Conservation (phyloP, 2,888 invertebrate genomes). For the Horisme vitalbata region DNA sequence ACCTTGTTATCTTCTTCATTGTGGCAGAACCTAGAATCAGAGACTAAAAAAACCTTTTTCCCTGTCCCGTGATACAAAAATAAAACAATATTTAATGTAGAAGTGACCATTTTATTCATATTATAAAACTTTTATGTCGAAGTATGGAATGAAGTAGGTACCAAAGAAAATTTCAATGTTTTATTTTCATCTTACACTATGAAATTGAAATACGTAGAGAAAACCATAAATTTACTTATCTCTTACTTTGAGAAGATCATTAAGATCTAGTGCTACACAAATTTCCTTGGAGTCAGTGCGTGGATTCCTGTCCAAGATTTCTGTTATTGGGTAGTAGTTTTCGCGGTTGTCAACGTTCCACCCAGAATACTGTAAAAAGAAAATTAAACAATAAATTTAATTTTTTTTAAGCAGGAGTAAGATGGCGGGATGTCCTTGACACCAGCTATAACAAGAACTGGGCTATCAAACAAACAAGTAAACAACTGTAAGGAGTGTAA, state of each 20-base stretch:
- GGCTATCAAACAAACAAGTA: no score
- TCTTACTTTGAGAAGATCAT: constrained; percentile 80
- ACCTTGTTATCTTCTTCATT: no score
- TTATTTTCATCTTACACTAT: constrained; percentile 67
- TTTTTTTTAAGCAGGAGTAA: no score
- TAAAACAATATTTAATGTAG: constrained; percentile 49
- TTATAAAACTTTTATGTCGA: constrained; percentile 74
- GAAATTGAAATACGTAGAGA: constrained; percentile 70
- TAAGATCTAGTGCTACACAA: constrained; percentile 80
- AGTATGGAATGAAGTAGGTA: constrained; percentile 80
- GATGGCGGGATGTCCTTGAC: no score
- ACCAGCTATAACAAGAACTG: no score
- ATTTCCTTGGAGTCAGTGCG: constrained; percentile 80
- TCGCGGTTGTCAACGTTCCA: constrained; percentile 84
- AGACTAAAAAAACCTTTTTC: no score
- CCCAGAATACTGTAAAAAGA: constrained; percentile 81
- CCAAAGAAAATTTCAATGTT: constrained; percentile 63
- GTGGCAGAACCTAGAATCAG: no score
- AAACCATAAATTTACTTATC: constrained; percentile 71
- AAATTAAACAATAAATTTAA: constrained; percentile 14
- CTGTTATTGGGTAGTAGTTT: constrained; percentile 83
- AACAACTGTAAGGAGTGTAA: no score
- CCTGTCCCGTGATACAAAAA: no score
- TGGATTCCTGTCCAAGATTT: constrained; percentile 78
- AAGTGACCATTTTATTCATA: constrained; percentile 75